phyloP scores from a whole-genome alignment of 2,888 invertebrate genomes.

The Melieria omissa region DNA sequence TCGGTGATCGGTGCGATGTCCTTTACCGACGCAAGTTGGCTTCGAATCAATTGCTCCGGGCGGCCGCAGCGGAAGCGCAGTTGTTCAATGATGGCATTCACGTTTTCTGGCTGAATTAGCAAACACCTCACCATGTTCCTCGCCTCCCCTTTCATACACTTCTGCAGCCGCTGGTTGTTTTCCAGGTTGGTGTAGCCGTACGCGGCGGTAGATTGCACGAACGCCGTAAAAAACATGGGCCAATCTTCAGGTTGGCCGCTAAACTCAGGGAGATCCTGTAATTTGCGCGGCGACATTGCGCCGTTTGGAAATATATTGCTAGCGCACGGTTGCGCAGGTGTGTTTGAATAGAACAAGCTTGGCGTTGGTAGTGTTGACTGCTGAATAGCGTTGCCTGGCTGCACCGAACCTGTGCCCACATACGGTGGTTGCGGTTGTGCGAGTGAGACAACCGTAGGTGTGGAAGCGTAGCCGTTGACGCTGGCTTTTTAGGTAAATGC shows the following conservation, averaged over 20 bases:
- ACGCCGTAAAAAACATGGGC: constrained; percentile 36
- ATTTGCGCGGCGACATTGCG: constrained; percentile 21
- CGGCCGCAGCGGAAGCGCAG: constrained; percentile 32
- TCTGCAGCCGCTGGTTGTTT: constrained; percentile 37
- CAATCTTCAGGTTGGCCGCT: constrained; percentile 38
- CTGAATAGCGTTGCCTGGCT: too few relatives aligned
- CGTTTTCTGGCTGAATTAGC: constrained; percentile 39
- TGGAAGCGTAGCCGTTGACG: too few relatives aligned
- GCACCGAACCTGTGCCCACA: too few relatives aligned
- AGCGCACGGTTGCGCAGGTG: too few relatives aligned
- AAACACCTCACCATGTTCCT: constrained; percentile 28
- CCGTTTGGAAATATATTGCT: background rate
- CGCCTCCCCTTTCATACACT: constrained; percentile 33
- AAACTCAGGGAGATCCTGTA: constrained; percentile 38
- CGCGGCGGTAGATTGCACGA: constrained; percentile 21
- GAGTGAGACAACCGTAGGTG: too few relatives aligned
- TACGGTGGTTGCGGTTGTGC: too few relatives aligned
- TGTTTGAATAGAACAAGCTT: too few relatives aligned
- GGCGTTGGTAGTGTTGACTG: too few relatives aligned
- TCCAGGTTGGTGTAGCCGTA: constrained; percentile 36
- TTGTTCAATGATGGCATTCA: constrained; percentile 27
- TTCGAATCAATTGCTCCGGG: constrained; percentile 35
- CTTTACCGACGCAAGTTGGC: constrained; percentile 37
- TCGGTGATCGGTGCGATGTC: constrained; percentile 35
- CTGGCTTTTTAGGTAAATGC: too few relatives aligned